Percentiles rank a stretch among this genome's conserved stretches.
phyloP scores from a whole-genome alignment of 2,113 vertebrate species.

The Colossoma macropomum region DNA sequence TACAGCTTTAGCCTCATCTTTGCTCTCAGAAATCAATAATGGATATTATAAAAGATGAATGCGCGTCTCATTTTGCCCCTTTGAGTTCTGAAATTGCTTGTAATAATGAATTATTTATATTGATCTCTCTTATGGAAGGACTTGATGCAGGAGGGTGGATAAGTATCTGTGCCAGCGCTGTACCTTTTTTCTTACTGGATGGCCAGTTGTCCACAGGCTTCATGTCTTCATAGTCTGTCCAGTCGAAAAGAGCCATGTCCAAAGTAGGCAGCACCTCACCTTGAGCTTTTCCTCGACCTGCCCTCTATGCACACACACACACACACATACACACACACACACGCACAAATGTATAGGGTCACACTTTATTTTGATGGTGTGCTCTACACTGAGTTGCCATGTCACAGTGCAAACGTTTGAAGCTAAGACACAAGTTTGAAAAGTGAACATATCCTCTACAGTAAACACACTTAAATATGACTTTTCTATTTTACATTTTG shows the following conservation, averaged over 20 bases:
- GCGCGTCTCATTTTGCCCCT: background rate
- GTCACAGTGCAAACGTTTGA: too few species aligned
- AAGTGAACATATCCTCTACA: too few species aligned
- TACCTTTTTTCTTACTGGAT: constrained; percentile 88
- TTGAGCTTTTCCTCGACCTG: constrained; percentile 74
- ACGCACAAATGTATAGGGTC: too few species aligned
- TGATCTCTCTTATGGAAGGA: background rate
- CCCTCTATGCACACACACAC: constrained; percentile 61
- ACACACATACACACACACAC: constrained; percentile 21
- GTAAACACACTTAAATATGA: too few species aligned
- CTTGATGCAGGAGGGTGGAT: background rate
- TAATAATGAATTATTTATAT: background rate
- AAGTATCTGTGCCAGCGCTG: background rate
- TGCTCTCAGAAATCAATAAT: constrained; percentile 16
- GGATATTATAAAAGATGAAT: constrained; percentile 16
- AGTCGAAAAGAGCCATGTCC: constrained; percentile 96
- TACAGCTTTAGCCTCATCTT: background rate
- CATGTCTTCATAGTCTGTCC: constrained; percentile 98
- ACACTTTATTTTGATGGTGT: too few species aligned
- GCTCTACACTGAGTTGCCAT: too few species aligned
- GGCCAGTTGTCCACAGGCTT: constrained; percentile 91
- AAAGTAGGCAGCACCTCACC: constrained; percentile 94
- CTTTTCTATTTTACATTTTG: too few species aligned
- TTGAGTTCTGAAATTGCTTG: background rate
- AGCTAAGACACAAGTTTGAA: too few species aligned